Conservation (phyloP, 2,113 vertebrate species). For the Chunga burmeisteri region DNA sequence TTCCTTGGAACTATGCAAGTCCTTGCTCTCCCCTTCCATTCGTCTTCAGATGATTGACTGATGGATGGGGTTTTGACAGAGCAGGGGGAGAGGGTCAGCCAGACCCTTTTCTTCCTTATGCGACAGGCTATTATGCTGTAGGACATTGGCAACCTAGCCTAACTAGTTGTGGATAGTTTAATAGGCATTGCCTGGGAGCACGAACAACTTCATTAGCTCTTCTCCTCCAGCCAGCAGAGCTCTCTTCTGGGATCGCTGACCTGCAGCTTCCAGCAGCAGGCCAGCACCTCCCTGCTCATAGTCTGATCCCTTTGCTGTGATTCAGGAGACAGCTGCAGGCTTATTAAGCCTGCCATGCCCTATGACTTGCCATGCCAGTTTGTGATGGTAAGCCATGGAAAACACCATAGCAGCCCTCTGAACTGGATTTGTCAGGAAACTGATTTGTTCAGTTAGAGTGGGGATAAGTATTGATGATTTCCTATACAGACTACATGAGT, state of each 20-base stretch:
- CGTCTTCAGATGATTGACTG: not conserved
- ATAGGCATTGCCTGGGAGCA: not conserved
- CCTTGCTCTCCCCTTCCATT: not conserved
- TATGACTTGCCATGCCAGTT: not conserved
- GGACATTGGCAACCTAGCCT: not conserved
- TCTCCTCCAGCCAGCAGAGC: not conserved
- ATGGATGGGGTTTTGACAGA: not conserved
- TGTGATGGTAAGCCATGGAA: not conserved
- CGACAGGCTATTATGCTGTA: not conserved
- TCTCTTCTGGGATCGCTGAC: not conserved
- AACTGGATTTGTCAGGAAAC: not conserved
- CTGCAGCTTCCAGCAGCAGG: not conserved
- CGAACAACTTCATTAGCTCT: not conserved
- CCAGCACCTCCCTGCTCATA: not conserved
- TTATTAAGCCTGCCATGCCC: not conserved
- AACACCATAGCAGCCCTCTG: not conserved
- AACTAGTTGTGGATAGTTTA: not conserved
- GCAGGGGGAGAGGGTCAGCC: not conserved
- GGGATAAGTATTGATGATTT: not conserved
- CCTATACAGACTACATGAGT: not conserved
- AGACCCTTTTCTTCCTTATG: not conserved
- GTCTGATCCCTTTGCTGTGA: not conserved
- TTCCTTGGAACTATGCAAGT: constrained; percentile 31
- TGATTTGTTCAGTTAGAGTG: not conserved
- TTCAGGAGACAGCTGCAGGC: not conserved